Evolutionary conservation across 2,797 vertebrate genomes (phyloP), one percentile per base, ranked within the genome.

Genomic region (Sebastolobus alascanus): DNA sequence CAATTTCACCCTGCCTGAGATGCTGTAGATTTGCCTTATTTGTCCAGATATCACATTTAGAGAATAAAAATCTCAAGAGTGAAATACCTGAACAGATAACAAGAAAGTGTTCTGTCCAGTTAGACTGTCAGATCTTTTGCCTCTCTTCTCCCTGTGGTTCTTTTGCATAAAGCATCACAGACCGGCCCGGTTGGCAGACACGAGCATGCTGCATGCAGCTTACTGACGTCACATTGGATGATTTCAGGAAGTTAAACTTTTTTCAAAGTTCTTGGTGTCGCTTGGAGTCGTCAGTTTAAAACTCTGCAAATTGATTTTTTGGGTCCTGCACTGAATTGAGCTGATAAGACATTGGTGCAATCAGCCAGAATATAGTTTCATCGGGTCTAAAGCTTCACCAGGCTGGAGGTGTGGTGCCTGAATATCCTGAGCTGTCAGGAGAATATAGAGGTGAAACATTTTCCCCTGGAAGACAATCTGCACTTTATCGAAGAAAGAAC

Each of bases 121-220:
- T 50, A 8, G 37, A 73, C 16, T 46, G 50, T 77, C n/a, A 43
- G 63, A 82, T 85, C 66, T 61, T 25, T 22, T 76, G 55, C 75
- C 68, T 83, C 64, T 31, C n/a, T 40, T 59, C 46, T 72, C 73
- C 70, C 63, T 46, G 40, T 29, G 80, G 73, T 33, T 56, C 52
- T 43, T 83, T 60, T 70, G 70, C 67, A 76, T 76, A 52, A 72
- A 69, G 76, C 81, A 81, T 83, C 79, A 79, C 66, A 86, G 79
- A 27, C 66, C 18, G 71, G 10, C 40, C 16, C 20, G 33, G 63
- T 27, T 88, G 79, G 83, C 74, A 80, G 68, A 74, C 74, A 4
- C 0, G 11, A 71, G 46, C 29, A 1, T 2, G 38, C 74, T 33
- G 55, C 14, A 20, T 59, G 37, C 46, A 78, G 71, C 50, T 79